A percentile compares a stretch with the other conserved stretches of the same genome.
These are phyloP conservation scores for Monopterus albus DNA, from an alignment of 2,113 vertebrate genomes.

Conservation along the genomic window DNA sequence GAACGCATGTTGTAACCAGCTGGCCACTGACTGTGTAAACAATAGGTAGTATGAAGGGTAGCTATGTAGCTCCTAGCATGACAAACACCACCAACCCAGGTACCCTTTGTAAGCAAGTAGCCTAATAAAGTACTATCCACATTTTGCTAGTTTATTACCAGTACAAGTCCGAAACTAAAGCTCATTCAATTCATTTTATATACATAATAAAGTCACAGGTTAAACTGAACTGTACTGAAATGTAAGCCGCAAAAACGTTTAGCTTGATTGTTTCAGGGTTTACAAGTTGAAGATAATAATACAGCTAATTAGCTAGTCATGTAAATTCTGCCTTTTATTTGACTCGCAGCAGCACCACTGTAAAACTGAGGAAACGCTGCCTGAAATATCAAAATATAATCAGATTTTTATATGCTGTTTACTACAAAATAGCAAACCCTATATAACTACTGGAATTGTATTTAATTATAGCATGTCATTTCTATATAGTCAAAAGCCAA, in stretches of 20 bases:
- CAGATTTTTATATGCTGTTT: background rate
- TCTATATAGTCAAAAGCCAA: too few relatives aligned
- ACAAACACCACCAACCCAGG: background rate
- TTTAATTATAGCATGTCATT: background rate
- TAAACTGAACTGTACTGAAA: too few relatives aligned
- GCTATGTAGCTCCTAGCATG: slow-evolving; percentile 12
- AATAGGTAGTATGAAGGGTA: slow-evolving; percentile 39
- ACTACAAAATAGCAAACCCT: background rate
- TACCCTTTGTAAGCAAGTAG: too few relatives aligned
- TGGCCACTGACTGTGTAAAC: background rate
- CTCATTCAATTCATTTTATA: background rate
- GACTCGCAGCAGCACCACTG: background rate
- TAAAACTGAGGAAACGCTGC: background rate
- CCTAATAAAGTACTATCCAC: too few relatives aligned
- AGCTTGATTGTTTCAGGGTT: background rate
- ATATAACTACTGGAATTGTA: background rate
- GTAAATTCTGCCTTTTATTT: too few relatives aligned
- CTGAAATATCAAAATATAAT: background rate
- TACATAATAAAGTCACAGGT: background rate
- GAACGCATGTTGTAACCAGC: slow-evolving; percentile 16
- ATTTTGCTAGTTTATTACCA: background rate
- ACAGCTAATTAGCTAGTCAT: background rate
- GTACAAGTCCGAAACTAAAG: background rate
- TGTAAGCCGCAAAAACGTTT: background rate
- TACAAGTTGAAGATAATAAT: background rate